phyloP scores from a whole-genome alignment of 2,888 invertebrate genomes.

The Brachycybe producta region DNA sequence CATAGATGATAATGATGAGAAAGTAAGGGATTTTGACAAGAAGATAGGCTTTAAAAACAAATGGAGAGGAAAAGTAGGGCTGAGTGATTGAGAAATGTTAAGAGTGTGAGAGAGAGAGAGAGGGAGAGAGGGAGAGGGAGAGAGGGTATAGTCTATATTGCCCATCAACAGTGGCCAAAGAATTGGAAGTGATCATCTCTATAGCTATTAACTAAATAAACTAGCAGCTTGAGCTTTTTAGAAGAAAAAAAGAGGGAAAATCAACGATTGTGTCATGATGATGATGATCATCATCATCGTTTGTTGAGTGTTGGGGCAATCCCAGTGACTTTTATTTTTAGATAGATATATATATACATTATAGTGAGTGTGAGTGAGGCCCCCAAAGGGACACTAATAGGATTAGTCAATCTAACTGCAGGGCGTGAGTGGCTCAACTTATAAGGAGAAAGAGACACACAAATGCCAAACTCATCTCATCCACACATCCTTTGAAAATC shows the following conservation, averaged over 20 bases:
- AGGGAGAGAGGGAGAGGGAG: background rate
- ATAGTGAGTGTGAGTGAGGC: no score
- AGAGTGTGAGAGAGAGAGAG: background rate
- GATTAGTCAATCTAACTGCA: conserved; percentile 11
- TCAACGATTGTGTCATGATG: conserved; percentile 12
- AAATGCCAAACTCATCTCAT: no score
- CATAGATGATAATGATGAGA: background rate
- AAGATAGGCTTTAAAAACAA: background rate
- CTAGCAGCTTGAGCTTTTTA: conserved; percentile 12
- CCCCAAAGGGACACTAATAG: conserved; percentile 14
- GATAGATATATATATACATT: no score
- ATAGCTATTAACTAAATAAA: conserved; percentile 15
- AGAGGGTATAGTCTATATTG: no score
- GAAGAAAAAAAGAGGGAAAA: no score
- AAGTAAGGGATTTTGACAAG: conserved; percentile 7
- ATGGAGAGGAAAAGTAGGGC: background rate
- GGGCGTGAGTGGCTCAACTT: no score
- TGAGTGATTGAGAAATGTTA: no score
- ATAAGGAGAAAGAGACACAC: no score
- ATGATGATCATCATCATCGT: no score
- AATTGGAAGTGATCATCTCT: conserved; percentile 12
- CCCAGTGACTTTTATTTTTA: no score
- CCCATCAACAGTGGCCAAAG: no score
- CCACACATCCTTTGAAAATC: no score
- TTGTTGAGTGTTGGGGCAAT: conserved; percentile 13